Conservation (phyloP, 2,113 vertebrate genomes). For the Nesoenas mayeri region DNA sequence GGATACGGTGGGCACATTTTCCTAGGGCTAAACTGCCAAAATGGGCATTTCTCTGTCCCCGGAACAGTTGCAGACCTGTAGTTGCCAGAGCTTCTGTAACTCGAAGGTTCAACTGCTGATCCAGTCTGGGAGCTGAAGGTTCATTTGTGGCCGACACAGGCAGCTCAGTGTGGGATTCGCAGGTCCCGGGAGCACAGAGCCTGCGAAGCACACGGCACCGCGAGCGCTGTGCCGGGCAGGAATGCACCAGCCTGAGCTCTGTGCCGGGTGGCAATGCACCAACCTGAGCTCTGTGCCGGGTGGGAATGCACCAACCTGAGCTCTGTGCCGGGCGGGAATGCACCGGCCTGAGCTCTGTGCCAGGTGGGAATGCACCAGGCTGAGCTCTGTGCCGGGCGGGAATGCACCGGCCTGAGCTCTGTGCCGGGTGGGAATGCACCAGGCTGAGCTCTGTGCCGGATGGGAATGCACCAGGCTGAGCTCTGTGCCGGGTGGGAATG, state of each 20-base stretch:
- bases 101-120: background rate
- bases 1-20: rapidly evolving
- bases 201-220: rapidly evolving
- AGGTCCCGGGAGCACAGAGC: background rate
- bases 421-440: too few species aligned
- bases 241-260: too few species aligned
- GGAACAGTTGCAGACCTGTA: background rate
- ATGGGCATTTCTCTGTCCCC: background rate
- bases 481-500: too few species aligned
- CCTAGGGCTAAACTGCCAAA: background rate
- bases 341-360: too few species aligned
- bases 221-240: background rate
- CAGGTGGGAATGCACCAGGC: too few species aligned
- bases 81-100: background rate
- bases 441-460: too few species aligned
- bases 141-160: rapidly evolving
- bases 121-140: background rate
- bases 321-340: background rate
- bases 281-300: too few species aligned
- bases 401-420: too few species aligned
- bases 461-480: too few species aligned
- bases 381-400: background rate
- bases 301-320: too few species aligned
- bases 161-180: background rate
- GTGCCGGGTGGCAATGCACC: background rate